phyloP scores from a whole-genome alignment of 2,888 invertebrate genomes.

The Seira sanloemensis region DNA sequence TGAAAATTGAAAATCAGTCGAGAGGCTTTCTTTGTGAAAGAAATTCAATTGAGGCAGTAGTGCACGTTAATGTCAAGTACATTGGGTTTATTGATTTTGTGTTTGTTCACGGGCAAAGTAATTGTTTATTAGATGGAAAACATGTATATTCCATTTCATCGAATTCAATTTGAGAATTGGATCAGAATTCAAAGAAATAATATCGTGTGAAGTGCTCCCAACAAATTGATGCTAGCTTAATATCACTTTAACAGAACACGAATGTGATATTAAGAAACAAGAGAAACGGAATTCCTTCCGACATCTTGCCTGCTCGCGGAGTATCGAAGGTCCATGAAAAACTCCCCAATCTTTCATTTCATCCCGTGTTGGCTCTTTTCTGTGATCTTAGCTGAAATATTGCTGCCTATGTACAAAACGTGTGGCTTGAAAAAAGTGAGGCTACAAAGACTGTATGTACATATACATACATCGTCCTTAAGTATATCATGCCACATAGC shows the following conservation, averaged over 20 bases:
- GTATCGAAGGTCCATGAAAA: conserved; percentile 40
- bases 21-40: too few relatives aligned
- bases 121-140: neutral
- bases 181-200: conserved; percentile 44
- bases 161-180: conserved; percentile 61
- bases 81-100: too few relatives aligned
- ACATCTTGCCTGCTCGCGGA: neutral
- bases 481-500: too few relatives aligned
- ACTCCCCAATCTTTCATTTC: conserved; percentile 32
- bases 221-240: conserved; percentile 1
- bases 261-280: conserved; percentile 53
- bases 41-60: too few relatives aligned
- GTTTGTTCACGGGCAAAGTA: neutral
- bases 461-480: too few relatives aligned
- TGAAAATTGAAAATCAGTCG: too few relatives aligned
- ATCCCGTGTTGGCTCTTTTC: neutral
- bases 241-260: conserved; percentile 26
- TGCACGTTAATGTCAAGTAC: too few relatives aligned
- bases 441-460: too few relatives aligned
- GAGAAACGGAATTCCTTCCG: conserved; percentile 44
- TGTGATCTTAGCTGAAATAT: conserved; percentile 16
- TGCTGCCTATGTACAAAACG: conserved; percentile 9
- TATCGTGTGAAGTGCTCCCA: conserved; percentile 36
- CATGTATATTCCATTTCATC: conserved; percentile 55
- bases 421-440: neutral